Evolutionary conservation across 2,888 invertebrate genomes (phyloP).

Genomic region (Lithosia quadra): DNA sequence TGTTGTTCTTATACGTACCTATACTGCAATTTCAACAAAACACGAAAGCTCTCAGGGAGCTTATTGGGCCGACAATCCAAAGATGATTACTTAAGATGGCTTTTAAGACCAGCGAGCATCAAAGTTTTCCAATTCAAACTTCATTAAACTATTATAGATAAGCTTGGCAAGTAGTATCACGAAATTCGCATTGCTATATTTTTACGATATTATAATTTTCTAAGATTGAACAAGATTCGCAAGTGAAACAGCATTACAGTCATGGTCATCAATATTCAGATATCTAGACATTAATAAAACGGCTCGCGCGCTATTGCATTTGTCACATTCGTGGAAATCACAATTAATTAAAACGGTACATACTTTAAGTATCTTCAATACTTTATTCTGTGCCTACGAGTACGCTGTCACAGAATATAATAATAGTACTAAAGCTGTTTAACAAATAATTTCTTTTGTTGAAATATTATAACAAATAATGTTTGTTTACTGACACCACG

Average conservation of each 20-base stretch:
- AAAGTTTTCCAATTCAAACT: neutral
- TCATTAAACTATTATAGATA: neutral
- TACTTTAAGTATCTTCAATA: neutral
- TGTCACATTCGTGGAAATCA: too few relatives aligned
- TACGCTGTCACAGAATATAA: neutral
- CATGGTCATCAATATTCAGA: neutral
- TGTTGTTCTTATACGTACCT: neutral
- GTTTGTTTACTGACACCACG: neutral
- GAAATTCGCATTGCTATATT: conserved; percentile 15
- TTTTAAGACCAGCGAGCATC: neutral
- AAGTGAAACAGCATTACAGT: conserved; percentile 1
- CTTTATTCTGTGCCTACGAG: too few relatives aligned
- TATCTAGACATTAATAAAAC: neutral
- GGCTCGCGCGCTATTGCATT: too few relatives aligned
- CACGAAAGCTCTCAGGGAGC: neutral
- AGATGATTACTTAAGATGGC: too few relatives aligned
- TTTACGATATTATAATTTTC: neutral
- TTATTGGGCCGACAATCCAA: too few relatives aligned
- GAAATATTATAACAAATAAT: too few relatives aligned
- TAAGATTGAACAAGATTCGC: conserved; percentile 11
- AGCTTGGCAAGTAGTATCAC: conserved; percentile 12
- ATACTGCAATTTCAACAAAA: neutral
- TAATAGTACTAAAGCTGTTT: neutral
- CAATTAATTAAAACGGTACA: neutral
- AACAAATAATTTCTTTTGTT: neutral